phyloP scores from a whole-genome alignment of 2,888 invertebrate genomes.

The Dinocampus coccinellae region DNA sequence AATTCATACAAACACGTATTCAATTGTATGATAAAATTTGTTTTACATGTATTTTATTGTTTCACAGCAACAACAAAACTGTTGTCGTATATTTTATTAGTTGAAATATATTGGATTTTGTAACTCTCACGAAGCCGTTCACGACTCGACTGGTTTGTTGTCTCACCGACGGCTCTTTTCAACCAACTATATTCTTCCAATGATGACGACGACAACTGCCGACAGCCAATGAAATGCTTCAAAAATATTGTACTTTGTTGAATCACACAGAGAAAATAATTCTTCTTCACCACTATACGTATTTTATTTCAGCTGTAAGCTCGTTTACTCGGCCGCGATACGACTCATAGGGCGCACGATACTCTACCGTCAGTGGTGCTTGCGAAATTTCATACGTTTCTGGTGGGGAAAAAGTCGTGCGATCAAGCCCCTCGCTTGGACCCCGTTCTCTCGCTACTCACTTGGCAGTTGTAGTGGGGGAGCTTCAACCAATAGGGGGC shows the following conservation, averaged over 20 bases:
- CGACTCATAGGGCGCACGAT: conserved; percentile 36
- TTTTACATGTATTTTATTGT: too few species aligned
- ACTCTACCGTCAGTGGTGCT: conserved; percentile 33
- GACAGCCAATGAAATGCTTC: neutral
- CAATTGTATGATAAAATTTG: too few species aligned
- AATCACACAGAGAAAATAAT: neutral
- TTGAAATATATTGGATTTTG: neutral
- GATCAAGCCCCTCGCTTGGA: conserved; percentile 36
- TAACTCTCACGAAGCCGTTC: conserved; percentile 35
- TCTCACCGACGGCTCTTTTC: conserved; percentile 25
- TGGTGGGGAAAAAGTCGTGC: conserved; percentile 36
- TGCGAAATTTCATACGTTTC: conserved; percentile 40
- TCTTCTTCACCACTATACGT: neutral
- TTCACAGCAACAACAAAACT: neutral
- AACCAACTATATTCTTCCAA: conserved; percentile 21
- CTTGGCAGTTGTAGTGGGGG: conserved; percentile 13
- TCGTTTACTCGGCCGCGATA: conserved; percentile 28
- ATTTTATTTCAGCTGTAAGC: conserved; percentile 5
- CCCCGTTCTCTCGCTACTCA: conserved; percentile 23
- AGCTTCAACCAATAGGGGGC: conserved; percentile 55
- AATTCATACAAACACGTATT: too few species aligned
- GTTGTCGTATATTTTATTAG: too few species aligned
- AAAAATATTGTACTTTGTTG: neutral
- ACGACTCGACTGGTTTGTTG: conserved; percentile 36
- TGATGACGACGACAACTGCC: conserved; percentile 1